Conservation (phyloP, 2,797 vertebrate genomes). For the Sebastes vulpes region DNA sequence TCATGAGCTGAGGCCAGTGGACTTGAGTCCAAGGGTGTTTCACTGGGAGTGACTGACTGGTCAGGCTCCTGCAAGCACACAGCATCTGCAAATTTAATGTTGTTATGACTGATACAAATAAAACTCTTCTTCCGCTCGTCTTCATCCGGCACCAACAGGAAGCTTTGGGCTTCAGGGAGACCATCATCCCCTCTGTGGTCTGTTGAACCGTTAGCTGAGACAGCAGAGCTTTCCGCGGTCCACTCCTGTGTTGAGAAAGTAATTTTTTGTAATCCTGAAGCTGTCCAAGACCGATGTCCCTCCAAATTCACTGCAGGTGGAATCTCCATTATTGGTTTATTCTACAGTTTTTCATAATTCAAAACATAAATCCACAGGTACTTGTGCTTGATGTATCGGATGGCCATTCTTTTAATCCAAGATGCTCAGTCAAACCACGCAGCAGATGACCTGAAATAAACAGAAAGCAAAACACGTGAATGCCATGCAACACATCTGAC, state of each 20-base stretch:
- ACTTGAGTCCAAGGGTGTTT: not conserved
- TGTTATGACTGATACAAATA: not conserved
- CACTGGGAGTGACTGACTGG: not conserved
- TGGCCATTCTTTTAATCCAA: constrained; percentile 64
- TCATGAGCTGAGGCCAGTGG: constrained; percentile 14
- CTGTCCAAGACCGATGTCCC: constrained; percentile 51
- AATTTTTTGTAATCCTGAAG: constrained; percentile 52
- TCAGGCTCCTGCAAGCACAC: constrained; percentile 9
- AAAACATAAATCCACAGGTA: constrained; percentile 77
- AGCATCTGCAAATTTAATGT: not conserved
- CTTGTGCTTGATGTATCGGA: constrained; percentile 66
- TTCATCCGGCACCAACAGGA: constrained; percentile 1
- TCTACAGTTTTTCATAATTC: constrained; percentile 75
- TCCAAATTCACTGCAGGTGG: constrained; percentile 61
- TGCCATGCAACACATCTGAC: constrained; percentile 1
- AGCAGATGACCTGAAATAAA: constrained; percentile 61
- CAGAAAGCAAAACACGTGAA: constrained; percentile 37
- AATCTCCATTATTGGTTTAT: constrained; percentile 84
- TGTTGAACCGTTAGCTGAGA: constrained; percentile 32
- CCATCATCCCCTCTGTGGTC: constrained; percentile 28
- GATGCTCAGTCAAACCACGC: constrained; percentile 25
- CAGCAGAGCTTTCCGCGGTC: constrained; percentile 41
- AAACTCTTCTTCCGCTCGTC: constrained; percentile 3
- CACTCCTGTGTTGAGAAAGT: constrained; percentile 48
- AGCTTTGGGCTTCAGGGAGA: constrained; percentile 24